Base-by-base conservation (phyloP, 2,888 invertebrate species). In the Cheilosia grossa region DNA sequence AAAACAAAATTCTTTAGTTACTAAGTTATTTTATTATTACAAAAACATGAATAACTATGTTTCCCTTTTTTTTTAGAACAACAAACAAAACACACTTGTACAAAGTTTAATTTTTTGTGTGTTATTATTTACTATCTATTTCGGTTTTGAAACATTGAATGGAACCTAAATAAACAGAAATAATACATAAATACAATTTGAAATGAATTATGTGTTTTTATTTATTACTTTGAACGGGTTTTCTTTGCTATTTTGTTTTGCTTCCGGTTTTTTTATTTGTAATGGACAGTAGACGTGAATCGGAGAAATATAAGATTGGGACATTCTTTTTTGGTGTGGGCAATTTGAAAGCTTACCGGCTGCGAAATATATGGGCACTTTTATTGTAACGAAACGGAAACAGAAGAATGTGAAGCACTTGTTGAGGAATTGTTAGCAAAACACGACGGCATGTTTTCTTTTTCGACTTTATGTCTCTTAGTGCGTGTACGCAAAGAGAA, bases 91-190 rank as follows among this genome's bases (percentile, higher is more conserved):
- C 83, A 83, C 79, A 80, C 69, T 74, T 83, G 80, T 80, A 83
- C 83, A 83, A 83, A 83, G 73, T 73, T 64, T 83, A 66, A 58
- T 80, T 83, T 69, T 83, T 58, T 83, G 82, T 83, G 79, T 83
- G 82, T 64, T 69, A 42, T 64, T 75, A 58, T 61, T 82, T 67
- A 40, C 53, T 63, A 40, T 61, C 42, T 75, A 69, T 51, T 82
- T 79, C 40, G 51, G 40, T 59, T 80, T 63, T 58, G 33, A 51
- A 67, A 61, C 58, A 58, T 21, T 17, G 13, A 64, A 51, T 19
- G 42, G 51, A 75, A 56, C 75, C 63, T 69, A 53, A 75, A 74
- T 83, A 79, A 82, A 73, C 67, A 69, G 53, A 79, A 74, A 63
- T 67, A 51, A 82, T 73, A 78, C 61, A 82, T 58, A 67, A 77